These are phyloP conservation scores for Oligia fasciuncula DNA, from an alignment of 2,888 invertebrate species.

Conservation along the genomic window DNA sequence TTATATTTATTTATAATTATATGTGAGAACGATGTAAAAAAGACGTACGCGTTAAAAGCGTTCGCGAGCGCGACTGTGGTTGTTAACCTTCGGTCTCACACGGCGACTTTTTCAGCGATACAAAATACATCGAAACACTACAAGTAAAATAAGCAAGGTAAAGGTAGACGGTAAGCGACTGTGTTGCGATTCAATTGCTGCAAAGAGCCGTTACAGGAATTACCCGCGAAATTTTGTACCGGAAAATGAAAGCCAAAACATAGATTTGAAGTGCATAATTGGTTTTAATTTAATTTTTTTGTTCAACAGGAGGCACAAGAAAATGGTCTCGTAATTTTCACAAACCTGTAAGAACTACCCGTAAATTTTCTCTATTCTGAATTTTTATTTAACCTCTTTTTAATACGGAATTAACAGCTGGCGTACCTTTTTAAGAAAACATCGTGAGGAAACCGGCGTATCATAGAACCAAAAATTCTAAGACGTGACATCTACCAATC, in stretches of 20 bases:
- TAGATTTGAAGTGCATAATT: background rate
- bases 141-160: background rate
- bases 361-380: background rate
- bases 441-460: too few relatives aligned
- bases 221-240: background rate
- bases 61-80: background rate
- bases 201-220: background rate
- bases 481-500: too few relatives aligned
- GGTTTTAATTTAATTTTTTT: background rate
- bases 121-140: background rate
- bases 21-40: too few relatives aligned
- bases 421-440: background rate
- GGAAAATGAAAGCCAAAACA: background rate
- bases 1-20: too few relatives aligned
- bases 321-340: background rate
- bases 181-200: too few relatives aligned
- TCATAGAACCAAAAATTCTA: too few relatives aligned
- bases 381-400: background rate
- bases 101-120: background rate
- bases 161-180: background rate
- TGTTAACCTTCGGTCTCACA: background rate
- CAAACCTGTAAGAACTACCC: background rate
- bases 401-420: background rate
- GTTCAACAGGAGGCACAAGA: background rate
- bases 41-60: too few relatives aligned